A percentile compares a stretch with the other conserved stretches of the same genome.
Conservation (phyloP, 1,140 invertebrate genomes). For the Melitaea cinxia region DNA sequence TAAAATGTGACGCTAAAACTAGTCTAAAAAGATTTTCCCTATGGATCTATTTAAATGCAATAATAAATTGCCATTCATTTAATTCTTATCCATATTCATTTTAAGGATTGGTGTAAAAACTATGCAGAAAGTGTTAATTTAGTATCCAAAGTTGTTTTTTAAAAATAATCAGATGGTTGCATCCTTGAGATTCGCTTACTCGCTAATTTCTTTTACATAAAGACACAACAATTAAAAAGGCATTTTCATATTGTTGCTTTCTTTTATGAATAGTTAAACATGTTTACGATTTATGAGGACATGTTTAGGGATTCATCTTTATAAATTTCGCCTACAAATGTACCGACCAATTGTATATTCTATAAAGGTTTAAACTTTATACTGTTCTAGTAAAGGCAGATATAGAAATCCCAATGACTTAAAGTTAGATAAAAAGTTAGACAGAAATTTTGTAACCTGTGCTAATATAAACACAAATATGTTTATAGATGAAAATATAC, state of each 20-base stretch:
- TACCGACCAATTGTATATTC: constrained; percentile 18
- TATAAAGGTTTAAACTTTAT: constrained; percentile 13
- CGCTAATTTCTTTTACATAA: constrained; percentile 39
- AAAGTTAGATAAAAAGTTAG: no score
- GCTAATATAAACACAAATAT: background rate
- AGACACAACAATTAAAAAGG: constrained; percentile 59
- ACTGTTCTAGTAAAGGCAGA: constrained; percentile 13
- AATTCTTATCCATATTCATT: background rate
- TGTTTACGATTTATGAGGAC: background rate
- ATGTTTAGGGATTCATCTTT: background rate
- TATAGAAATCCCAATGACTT: background rate
- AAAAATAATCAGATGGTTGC: background rate
- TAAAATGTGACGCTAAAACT: constrained; percentile 33
- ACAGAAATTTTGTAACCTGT: background rate
- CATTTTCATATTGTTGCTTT: constrained; percentile 41
- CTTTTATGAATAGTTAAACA: constrained; percentile 10
- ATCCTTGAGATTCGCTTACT: constrained; percentile 57
- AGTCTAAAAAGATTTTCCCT: constrained; percentile 29
- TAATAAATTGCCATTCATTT: constrained; percentile 16
- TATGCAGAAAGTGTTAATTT: background rate
- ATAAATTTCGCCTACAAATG: background rate
- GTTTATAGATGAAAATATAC: background rate
- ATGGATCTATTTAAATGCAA: constrained; percentile 31
- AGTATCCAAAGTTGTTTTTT: background rate
- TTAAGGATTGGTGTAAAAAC: constrained; percentile 1